phyloP scores from a whole-genome alignment of 1,140 invertebrate species.

The Diorhabda sublineata region DNA sequence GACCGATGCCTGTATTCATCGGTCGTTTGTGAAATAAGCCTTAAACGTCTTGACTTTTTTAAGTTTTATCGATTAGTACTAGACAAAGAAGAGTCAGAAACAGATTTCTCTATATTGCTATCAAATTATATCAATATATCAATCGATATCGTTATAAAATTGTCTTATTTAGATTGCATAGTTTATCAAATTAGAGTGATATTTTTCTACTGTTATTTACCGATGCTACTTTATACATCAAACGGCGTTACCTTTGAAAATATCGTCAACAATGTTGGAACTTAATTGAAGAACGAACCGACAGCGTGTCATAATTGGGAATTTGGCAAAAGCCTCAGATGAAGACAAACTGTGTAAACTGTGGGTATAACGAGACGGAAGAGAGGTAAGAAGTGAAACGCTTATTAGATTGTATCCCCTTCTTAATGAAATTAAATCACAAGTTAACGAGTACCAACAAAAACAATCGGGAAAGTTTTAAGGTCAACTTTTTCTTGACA shows the following conservation, averaged over 20 bases:
- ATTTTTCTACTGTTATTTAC: too few relatives aligned
- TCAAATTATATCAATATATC: too few relatives aligned
- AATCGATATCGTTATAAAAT: too few relatives aligned
- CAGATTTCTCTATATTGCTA: too few relatives aligned
- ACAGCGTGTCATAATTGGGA: not conserved
- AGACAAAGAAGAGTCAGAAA: too few relatives aligned
- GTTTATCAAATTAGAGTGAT: too few relatives aligned
- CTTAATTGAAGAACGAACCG: not conserved
- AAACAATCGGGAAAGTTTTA: conserved; percentile 2
- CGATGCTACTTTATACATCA: too few relatives aligned
- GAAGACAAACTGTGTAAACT: not conserved
- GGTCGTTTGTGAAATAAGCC: too few relatives aligned
- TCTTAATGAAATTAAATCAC: conserved; percentile 3
- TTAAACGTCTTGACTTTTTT: too few relatives aligned
- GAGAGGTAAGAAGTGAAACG: not conserved
- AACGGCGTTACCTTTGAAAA: not conserved
- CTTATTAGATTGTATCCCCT: conserved; percentile 2
- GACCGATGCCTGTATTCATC: too few relatives aligned
- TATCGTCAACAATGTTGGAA: not conserved
- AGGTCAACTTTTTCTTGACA: not conserved
- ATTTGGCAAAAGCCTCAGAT: not conserved
- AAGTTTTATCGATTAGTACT: too few relatives aligned
- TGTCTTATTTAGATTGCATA: too few relatives aligned
- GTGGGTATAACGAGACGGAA: not conserved
- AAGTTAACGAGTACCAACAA: conserved; percentile 2